Evolutionary conservation across 2,797 vertebrate genomes (phyloP), one percentile per base, ranked within the genome.

Genomic region (Lycodopsis pacificus): DNA sequence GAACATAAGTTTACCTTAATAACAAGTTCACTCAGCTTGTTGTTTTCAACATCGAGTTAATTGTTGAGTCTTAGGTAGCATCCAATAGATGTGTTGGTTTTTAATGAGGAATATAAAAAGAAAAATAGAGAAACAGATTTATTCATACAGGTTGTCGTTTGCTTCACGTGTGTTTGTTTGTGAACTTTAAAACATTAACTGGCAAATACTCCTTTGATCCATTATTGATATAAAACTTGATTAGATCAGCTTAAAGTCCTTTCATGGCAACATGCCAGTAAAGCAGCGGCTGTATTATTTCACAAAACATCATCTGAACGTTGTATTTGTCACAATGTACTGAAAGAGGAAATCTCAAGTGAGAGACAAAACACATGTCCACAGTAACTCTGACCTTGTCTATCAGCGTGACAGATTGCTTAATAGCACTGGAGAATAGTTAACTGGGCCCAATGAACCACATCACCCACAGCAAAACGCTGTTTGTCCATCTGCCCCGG

Each of bases 401-500:
- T 14, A 17, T 76, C n/a, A 8, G 65, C 46, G 20, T 71, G 78
- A 74, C 81, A 69, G 66, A 80, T 80, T 87, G 70, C 81, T 38
- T 80, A 76, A 88, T 80, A 77, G 74, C 53, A 7, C 17, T 81
- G 68, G 71, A 85, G 71, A 87, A 86, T 72, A 77, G 78, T 88
- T 89, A 80, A 89, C 79, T 25, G 13, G 66, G 66, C 73, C 32
- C 66, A 48, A 17, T 82, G 80, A 91, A 84, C 89, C 86, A 84
- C 61, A 90, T 90, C 80, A 88, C 25, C 74, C 58, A 2, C 58
- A 2, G 69, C 62, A 57, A 79, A 90, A 83, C 77, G 74, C 13
- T 80, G 80, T 85, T 69, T 82, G 79, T 77, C 87, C 86, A 88
- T 90, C 88, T 90, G 91, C 75, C 84, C 65, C 65, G 1, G 64